Conservation (phyloP, 2,113 vertebrate species). For the Lethenteron camtschaticum region DNA sequence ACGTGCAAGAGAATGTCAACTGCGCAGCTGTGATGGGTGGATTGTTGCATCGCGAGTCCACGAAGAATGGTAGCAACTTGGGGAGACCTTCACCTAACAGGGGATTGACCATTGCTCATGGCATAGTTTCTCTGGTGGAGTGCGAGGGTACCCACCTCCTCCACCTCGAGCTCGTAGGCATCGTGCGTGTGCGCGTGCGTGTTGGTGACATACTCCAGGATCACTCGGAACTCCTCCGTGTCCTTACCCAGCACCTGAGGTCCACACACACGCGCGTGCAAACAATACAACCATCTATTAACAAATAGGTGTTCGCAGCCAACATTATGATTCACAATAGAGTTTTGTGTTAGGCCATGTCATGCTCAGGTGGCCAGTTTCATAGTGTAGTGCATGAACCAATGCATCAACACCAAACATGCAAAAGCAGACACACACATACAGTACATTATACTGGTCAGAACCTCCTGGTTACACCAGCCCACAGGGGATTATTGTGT, state of each 20-base stretch:
- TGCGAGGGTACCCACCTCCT: conserved; percentile 42
- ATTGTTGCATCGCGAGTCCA: no score
- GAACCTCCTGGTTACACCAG: no score
- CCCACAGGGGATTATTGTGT: no score
- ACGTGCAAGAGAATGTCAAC: no score
- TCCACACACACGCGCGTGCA: neutral
- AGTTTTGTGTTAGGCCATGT: neutral
- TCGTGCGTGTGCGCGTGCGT: conserved; percentile 91
- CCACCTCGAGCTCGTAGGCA: conserved; percentile 62
- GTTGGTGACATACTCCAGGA: conserved; percentile 74
- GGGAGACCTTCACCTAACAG: no score
- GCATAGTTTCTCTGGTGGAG: neutral
- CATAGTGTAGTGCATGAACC: neutral
- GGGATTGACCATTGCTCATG: no score
- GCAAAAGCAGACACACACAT: no score
- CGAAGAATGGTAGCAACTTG: no score
- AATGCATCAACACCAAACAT: neutral
- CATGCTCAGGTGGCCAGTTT: neutral
- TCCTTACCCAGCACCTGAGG: conserved; percentile 60
- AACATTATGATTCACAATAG: neutral
- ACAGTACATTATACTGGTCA: no score
- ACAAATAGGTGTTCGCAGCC: neutral
- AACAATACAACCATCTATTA: neutral
- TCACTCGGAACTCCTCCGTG: conserved; percentile 53
- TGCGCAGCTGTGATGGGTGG: no score